Evolutionary conservation across 2,888 invertebrate species (phyloP).

Genomic region (Tanypteryx hageni): DNA sequence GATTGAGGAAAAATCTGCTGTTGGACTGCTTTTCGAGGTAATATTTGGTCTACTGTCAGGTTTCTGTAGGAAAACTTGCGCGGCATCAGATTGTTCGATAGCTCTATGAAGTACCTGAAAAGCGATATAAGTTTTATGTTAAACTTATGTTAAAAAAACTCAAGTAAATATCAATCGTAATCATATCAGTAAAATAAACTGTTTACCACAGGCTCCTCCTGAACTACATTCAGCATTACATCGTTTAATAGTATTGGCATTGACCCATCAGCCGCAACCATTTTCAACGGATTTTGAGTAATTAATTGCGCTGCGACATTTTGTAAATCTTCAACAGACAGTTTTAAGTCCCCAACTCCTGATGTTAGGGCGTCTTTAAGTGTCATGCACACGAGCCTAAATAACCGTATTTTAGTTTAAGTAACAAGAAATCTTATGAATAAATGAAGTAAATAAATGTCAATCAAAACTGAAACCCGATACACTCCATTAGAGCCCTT

Average conservation of each 20-base stretch:
- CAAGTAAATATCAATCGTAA: neutral
- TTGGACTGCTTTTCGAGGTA: constrained; percentile 1
- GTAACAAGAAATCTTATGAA: constrained; percentile 58
- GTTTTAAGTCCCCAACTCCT: constrained; percentile 73
- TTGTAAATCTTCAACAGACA: constrained; percentile 75
- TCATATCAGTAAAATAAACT: neutral
- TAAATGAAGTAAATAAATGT: neutral
- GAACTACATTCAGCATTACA: constrained; percentile 55
- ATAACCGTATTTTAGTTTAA: constrained; percentile 68
- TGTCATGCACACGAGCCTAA: constrained; percentile 75
- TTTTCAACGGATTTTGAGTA: constrained; percentile 71
- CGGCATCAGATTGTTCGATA: neutral
- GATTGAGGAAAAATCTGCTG: neutral
- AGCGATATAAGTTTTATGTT: neutral
- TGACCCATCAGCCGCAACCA: constrained; percentile 35
- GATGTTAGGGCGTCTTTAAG: constrained; percentile 75
- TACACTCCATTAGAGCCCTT: neutral
- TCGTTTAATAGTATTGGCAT: constrained; percentile 44
- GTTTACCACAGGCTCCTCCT: constrained; percentile 35
- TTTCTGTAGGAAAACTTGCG: neutral
- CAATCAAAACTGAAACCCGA: neutral
- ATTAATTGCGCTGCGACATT: constrained; percentile 75
- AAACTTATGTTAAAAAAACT: neutral
- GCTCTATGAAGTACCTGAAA: constrained; percentile 1
- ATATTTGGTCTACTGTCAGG: constrained; percentile 21